These are phyloP conservation scores for Anhinga rufa DNA, from an alignment of 2,113 vertebrate genomes.

Conservation along the genomic window DNA sequence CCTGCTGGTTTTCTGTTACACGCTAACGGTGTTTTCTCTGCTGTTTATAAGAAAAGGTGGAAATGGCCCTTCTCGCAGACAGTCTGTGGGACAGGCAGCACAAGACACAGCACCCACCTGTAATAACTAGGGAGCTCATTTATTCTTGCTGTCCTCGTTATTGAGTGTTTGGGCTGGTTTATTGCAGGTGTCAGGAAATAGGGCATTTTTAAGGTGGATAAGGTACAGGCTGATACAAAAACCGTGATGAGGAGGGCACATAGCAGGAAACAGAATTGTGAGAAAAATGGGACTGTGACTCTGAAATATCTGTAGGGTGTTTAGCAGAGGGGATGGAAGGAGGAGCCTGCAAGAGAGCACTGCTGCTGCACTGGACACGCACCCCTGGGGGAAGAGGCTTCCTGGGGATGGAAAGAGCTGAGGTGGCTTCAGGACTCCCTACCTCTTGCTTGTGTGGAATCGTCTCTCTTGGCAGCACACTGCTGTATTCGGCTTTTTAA, in stretches of 20 bases:
- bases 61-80: neutral
- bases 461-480: neutral
- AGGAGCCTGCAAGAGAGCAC: neutral
- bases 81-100: neutral
- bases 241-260: neutral
- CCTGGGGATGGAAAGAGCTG: neutral
- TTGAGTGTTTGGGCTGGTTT: neutral
- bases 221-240: neutral
- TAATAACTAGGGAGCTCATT: neutral
- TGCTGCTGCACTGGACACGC: neutral
- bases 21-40: neutral
- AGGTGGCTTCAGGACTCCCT: neutral
- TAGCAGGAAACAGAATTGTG: neutral
- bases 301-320: neutral
- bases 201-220: neutral
- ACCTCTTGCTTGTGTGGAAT: neutral
- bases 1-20: neutral
- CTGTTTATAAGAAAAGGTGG: neutral
- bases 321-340: neutral
- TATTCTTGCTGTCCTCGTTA: neutral
- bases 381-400: neutral
- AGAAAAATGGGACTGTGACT: neutral
- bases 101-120: neutral
- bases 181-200: neutral
- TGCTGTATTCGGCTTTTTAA: neutral